These are phyloP conservation scores for Meganola albula DNA, from an alignment of 2,888 invertebrate species.

Conservation along the genomic window DNA sequence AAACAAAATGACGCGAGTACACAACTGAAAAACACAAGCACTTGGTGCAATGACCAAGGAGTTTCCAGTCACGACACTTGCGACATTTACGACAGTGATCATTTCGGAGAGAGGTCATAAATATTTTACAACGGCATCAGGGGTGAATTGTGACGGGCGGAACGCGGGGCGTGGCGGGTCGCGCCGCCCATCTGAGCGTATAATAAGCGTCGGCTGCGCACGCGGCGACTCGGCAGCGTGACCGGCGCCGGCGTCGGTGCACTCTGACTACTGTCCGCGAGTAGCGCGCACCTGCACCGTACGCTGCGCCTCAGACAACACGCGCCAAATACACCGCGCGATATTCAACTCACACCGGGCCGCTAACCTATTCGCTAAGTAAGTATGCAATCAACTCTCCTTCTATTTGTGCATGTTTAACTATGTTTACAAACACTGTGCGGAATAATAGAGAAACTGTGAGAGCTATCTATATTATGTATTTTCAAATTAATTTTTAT, in stretches of 20 bases:
- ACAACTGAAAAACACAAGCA: slow-evolving; percentile 15
- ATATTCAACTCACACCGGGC: not conserved
- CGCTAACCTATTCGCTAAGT: not conserved
- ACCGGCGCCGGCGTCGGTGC: slow-evolving; percentile 40
- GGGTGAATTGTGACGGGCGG: slow-evolving; percentile 38
- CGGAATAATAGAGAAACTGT: no score
- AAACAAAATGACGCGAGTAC: slow-evolving; percentile 13
- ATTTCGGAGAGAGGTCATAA: slow-evolving; percentile 25
- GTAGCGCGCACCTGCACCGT: slow-evolving; percentile 18
- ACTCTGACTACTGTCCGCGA: slow-evolving; percentile 27
- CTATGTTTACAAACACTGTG: no score
- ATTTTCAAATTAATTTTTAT: no score
- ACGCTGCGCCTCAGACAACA: slow-evolving; percentile 26
- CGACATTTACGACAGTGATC: slow-evolving; percentile 8
- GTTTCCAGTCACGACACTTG: slow-evolving; percentile 20
- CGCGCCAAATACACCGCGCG: slow-evolving; percentile 28
- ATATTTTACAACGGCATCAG: slow-evolving; percentile 27
- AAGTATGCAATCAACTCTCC: no score
- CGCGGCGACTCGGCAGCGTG: slow-evolving; percentile 36
- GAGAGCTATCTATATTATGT: no score
- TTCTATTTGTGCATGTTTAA: no score
- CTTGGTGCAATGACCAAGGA: slow-evolving; percentile 23
- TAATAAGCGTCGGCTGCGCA: slow-evolving; percentile 51
- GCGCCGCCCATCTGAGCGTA: slow-evolving; percentile 54
- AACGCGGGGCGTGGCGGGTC: slow-evolving; percentile 53